phyloP scores from a whole-genome alignment of 2,113 vertebrate genomes.

The Hippocampus abdominalis region DNA sequence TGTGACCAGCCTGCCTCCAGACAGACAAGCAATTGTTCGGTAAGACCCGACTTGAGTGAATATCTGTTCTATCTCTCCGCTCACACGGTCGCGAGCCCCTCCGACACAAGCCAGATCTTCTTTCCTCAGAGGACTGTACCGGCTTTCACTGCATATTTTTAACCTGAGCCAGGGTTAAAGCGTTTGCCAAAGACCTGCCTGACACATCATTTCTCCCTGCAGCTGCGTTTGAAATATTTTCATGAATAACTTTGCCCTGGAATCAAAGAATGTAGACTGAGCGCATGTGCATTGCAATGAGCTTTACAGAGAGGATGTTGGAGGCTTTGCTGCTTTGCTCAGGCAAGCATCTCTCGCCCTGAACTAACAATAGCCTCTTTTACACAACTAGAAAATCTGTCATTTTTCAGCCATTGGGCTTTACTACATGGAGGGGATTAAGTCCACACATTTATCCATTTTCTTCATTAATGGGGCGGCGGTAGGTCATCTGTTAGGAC shows the following conservation, averaged over 20 bases:
- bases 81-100: constrained; percentile 31
- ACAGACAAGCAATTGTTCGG: constrained; percentile 61
- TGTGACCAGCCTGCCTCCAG: constrained; percentile 59
- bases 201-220: constrained; percentile 57
- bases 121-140: constrained; percentile 57
- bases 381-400: background rate
- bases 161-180: constrained; percentile 56
- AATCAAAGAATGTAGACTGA: constrained; percentile 49
- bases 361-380: background rate
- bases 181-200: constrained; percentile 56
- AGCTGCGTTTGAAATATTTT: constrained; percentile 46
- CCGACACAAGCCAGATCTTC: constrained; percentile 59
- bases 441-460: background rate
- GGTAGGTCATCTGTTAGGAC: too few relatives aligned
- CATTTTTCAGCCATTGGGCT: background rate
- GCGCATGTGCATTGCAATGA: constrained; percentile 12
- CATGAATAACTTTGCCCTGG: constrained; percentile 56
- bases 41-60: constrained; percentile 41
- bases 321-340: constrained; percentile 39
- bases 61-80: constrained; percentile 60
- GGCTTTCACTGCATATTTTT: constrained; percentile 65
- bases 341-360: constrained; percentile 25
- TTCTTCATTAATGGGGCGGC: background rate
- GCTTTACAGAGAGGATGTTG: constrained; percentile 38
- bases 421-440: background rate